These are phyloP conservation scores for Embiotoca jacksoni DNA, from an alignment of 2,113 vertebrate genomes.

Conservation along the genomic window DNA sequence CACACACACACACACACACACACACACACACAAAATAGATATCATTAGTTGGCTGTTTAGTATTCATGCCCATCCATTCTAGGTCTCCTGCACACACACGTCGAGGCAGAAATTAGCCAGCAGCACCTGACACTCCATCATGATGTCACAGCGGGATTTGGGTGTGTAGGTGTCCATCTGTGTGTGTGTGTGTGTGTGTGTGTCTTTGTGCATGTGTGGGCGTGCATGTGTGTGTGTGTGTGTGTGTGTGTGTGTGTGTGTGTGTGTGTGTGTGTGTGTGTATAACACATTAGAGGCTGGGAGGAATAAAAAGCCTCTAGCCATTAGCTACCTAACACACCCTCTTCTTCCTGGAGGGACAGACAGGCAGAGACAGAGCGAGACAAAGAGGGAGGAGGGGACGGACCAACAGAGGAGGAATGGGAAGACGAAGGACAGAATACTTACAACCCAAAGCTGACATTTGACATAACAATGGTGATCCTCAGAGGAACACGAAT, in stretches of 20 bases:
- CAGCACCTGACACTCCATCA: conserved; percentile 88
- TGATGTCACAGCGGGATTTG: conserved; percentile 78
- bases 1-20: not conserved
- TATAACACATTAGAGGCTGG: conserved; percentile 84
- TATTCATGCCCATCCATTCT: conserved; percentile 82
- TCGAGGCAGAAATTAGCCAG: conserved; percentile 76
- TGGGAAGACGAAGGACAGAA: not conserved
- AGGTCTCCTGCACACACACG: conserved; percentile 69
- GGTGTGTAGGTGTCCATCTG: conserved; percentile 61
- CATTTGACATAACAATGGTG: not conserved
- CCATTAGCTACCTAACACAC: conserved; percentile 81
- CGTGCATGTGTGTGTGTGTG: conserved; percentile 47
- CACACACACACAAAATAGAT: conserved; percentile 58
- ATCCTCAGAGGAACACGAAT: too few relatives aligned
- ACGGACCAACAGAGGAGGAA: not conserved
- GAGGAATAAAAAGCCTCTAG: conserved; percentile 80
- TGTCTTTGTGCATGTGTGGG: conserved; percentile 15
- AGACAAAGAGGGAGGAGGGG: conserved; percentile 22
- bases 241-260: conserved; percentile 18
- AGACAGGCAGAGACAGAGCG: conserved; percentile 33
- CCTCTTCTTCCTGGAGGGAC: conserved; percentile 66
- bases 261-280: conserved; percentile 51
- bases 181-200: conserved; percentile 29
- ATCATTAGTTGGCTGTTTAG: conserved; percentile 84
- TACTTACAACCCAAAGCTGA: conserved; percentile 1